Conservation (phyloP, 2,113 vertebrate genomes). For the Pipa parva region DNA sequence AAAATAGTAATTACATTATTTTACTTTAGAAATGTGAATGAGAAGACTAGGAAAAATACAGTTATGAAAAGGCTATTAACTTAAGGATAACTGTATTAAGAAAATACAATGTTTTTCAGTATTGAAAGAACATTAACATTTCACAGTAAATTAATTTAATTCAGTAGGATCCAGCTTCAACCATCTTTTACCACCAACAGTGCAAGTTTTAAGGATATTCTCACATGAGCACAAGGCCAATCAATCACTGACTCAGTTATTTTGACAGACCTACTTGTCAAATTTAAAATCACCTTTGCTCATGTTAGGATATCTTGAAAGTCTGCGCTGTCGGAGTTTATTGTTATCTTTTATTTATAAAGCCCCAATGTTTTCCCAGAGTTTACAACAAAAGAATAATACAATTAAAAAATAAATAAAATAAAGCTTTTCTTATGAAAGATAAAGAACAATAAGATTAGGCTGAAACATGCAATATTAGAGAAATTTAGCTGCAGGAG, state of each 20-base stretch:
- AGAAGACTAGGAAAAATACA: no score
- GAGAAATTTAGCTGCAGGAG: no score
- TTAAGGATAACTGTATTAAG: no score
- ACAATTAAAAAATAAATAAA: no score
- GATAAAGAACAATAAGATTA: no score
- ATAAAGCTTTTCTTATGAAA: no score
- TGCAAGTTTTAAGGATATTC: not conserved
- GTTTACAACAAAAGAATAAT: not conserved
- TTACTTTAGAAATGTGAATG: no score
- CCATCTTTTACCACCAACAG: not conserved
- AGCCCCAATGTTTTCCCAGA: not conserved
- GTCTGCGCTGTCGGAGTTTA: not conserved
- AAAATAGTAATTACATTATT: no score
- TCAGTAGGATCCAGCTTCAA: not conserved
- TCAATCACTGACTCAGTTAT: not conserved
- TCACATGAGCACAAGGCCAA: not conserved
- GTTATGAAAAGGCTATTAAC: no score
- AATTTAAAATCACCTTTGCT: not conserved
- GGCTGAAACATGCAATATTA: no score
- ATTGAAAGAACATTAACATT: not conserved
- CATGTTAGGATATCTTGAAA: not conserved
- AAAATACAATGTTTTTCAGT: no score
- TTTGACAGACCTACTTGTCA: not conserved
- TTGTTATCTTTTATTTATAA: slow-evolving; percentile 1
- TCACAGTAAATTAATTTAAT: not conserved